Evolutionary conservation across 2,113 vertebrate genomes (phyloP), one percentile per base, ranked within the genome.

Genomic region (Diglossa brunneiventris): DNA sequence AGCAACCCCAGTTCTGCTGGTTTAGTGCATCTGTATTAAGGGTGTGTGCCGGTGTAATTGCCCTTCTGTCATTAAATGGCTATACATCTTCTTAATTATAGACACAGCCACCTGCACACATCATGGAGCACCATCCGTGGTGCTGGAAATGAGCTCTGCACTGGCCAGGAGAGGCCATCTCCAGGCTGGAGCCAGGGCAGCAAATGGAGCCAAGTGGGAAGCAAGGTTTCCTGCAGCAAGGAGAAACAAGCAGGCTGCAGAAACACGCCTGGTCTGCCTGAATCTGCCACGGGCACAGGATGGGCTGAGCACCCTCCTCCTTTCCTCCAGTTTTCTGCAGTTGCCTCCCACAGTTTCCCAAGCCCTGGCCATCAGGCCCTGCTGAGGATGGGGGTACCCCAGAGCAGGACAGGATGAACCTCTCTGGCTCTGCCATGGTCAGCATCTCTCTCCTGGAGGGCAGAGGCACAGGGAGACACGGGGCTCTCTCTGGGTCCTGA

Each of bases 1-100:
- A 41, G 94, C 58, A 94, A 13, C 85, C 95, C 94, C 92, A 80
- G 88, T 96, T 96, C 87, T 95, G 84, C 94, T 92, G 93, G 92
- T 88, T 95, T 91, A 81, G 39, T 64, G 64, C 79, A 74, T 55
- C 79, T 42, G 10, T 49, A 72, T 75, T 61, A 92, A 89, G 83
- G 94, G 95, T 30, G 69, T 93, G 85, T 75, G 86, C 83, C 50
- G 35, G 30, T 59, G 44, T 79, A 79, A 85, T 76, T 77, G 75
- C 47, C 55, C 30, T 87, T 46, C 63, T 88, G 76, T 46, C 76
- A 96, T 95, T 95, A 90, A 52, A 84, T 15, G 41, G 83, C 47
- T 78, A 46, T 84, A 81, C 49, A 89, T 92, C 87, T 78, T 72
- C 73, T 87, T 93, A 94, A 90, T 93, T 87, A 95, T 11, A 96